Conservation (phyloP, 2,888 invertebrate genomes). For the Atherix ibis region DNA sequence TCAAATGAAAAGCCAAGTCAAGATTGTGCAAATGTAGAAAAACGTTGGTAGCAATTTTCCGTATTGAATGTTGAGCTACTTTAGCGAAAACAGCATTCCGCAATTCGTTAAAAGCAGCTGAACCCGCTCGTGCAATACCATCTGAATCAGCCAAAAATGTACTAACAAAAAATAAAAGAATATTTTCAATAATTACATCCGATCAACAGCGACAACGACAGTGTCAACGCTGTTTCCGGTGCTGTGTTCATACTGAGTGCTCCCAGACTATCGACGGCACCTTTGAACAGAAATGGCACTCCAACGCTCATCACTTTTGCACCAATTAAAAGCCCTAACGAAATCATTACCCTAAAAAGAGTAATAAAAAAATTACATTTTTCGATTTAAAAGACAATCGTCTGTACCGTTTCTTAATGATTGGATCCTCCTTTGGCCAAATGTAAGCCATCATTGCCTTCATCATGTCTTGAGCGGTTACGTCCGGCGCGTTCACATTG, state of each 20-base stretch:
- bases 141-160: slow-evolving; percentile 41
- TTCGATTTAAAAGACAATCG: slow-evolving; percentile 1
- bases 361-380: slow-evolving; percentile 15
- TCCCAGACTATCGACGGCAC: slow-evolving; percentile 79
- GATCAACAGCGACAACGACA: slow-evolving; percentile 62
- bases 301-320: slow-evolving; percentile 80
- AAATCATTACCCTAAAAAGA: slow-evolving; percentile 67
- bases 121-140: slow-evolving; percentile 79
- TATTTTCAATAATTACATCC: slow-evolving; percentile 55
- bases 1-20: slow-evolving; percentile 86
- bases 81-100: slow-evolving; percentile 95
- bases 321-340: slow-evolving; percentile 60
- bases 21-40: slow-evolving; percentile 90
- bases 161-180: slow-evolving; percentile 3
- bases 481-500: slow-evolving; percentile 42
- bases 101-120: slow-evolving; percentile 88
- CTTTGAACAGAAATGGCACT: slow-evolving; percentile 93
- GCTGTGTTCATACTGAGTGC: slow-evolving; percentile 58
- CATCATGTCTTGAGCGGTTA: slow-evolving; percentile 64
- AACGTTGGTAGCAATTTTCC: slow-evolving; percentile 85
- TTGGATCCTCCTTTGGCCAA: slow-evolving; percentile 71
- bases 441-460: slow-evolving; percentile 80
- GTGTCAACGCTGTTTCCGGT: slow-evolving; percentile 63
- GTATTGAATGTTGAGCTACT: slow-evolving; percentile 94
- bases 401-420: slow-evolving; percentile 24